phyloP scores from a whole-genome alignment of 2,113 vertebrate species.

The Symphodus melops region DNA sequence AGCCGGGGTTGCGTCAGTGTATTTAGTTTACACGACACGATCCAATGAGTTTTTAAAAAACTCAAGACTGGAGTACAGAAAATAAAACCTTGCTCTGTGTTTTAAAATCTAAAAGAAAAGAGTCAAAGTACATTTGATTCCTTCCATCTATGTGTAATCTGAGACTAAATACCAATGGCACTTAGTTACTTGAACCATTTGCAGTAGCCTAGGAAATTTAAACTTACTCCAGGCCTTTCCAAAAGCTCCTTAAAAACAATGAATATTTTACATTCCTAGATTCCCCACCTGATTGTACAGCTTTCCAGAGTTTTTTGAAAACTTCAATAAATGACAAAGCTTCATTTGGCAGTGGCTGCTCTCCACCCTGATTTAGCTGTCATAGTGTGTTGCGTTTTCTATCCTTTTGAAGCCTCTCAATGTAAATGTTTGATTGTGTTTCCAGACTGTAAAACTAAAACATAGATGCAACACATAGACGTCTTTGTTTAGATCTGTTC shows the following conservation, averaged over 20 bases:
- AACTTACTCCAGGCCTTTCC: too few species aligned
- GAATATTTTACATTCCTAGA: too few species aligned
- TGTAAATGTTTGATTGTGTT: conserved; percentile 70
- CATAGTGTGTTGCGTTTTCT: conserved; percentile 52
- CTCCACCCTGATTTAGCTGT: conserved; percentile 30
- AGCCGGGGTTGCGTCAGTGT: conserved; percentile 16
- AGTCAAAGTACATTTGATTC: neutral
- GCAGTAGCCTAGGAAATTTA: too few species aligned
- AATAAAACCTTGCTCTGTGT: neutral
- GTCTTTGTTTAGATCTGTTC: conserved; percentile 44
- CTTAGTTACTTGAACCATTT: too few species aligned
- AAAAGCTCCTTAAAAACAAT: too few species aligned
- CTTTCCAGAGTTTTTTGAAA: neutral
- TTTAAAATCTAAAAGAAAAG: conserved; percentile 4
- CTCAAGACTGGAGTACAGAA: neutral
- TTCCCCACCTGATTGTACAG: neutral
- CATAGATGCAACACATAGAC: conserved; percentile 47
- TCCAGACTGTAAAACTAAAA: conserved; percentile 53
- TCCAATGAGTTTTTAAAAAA: neutral
- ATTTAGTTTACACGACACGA: neutral
- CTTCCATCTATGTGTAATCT: neutral
- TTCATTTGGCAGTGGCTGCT: conserved; percentile 37
- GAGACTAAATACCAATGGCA: neutral
- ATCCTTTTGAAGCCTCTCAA: conserved; percentile 61
- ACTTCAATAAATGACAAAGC: neutral